Evolutionary conservation across 2,113 vertebrate genomes (phyloP).

Genomic region (Parotia lawesii): DNA sequence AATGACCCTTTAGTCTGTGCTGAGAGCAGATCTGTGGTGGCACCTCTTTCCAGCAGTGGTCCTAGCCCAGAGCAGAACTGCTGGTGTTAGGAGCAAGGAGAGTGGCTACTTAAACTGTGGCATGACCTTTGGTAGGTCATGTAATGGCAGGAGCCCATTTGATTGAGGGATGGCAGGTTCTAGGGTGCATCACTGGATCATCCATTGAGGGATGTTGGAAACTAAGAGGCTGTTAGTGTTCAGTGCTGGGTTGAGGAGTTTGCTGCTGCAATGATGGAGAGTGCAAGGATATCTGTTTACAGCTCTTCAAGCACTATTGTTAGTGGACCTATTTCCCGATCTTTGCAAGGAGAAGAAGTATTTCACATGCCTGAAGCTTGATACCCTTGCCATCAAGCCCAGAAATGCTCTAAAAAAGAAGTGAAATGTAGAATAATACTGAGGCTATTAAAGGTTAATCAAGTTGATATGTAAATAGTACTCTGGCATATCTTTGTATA

Average conservation of each 20-base stretch:
- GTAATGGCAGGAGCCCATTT: background rate
- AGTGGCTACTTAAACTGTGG: background rate
- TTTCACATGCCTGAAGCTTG: background rate
- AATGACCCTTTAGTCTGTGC: background rate
- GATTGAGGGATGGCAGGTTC: background rate
- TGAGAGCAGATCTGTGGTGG: background rate
- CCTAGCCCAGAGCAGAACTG: background rate
- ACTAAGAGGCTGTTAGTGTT: background rate
- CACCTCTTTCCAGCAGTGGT: background rate
- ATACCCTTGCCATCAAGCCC: background rate
- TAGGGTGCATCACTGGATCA: rapidly evolving
- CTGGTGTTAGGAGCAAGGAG: background rate
- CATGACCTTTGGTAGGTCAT: background rate
- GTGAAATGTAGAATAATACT: background rate
- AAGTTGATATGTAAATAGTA: background rate
- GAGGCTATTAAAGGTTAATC: background rate
- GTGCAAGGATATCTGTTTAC: background rate
- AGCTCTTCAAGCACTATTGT: background rate
- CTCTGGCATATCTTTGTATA: background rate
- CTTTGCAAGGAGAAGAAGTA: background rate
- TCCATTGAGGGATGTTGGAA: background rate
- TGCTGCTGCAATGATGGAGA: background rate
- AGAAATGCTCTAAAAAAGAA: background rate
- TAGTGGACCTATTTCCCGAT: background rate
- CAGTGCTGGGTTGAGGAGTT: background rate